These are phyloP conservation scores for Rhinopomastus cyanomelas DNA, from an alignment of 2,113 vertebrate species.

Conservation along the genomic window DNA sequence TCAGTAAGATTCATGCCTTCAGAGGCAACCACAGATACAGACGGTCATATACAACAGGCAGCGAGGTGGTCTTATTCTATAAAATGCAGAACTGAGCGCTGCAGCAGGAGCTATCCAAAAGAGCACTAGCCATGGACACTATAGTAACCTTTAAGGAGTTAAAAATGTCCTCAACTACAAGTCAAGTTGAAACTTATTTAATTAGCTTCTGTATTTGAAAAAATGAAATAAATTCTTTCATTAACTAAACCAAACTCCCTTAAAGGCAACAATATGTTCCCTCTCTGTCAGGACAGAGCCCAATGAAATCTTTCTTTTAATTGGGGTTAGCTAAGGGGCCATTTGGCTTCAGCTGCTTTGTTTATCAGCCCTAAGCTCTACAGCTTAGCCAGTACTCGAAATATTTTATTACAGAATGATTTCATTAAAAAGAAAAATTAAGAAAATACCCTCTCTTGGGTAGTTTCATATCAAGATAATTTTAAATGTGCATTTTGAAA, in stretches of 20 bases:
- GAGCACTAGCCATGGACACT: not conserved
- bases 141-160: constrained; percentile 73
- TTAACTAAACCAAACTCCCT: constrained; percentile 83
- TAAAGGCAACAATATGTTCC: constrained; percentile 86
- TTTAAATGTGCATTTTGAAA: constrained; percentile 42
- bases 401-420: constrained; percentile 73
- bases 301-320: constrained; percentile 84
- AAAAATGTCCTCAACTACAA: constrained; percentile 70
- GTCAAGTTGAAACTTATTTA: constrained; percentile 79
- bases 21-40: not conserved
- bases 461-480: constrained; percentile 9
- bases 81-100: too few relatives aligned
- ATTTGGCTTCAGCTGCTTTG: constrained; percentile 80
- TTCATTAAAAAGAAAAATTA: constrained; percentile 55
- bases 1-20: not conserved
- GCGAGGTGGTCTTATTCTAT: too few relatives aligned
- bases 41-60: not conserved
- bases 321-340: constrained; percentile 82
- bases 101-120: not conserved
- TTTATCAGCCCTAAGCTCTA: constrained; percentile 80
- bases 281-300: constrained; percentile 80
- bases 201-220: constrained; percentile 75
- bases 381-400: constrained; percentile 76
- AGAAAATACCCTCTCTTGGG: constrained; percentile 11
- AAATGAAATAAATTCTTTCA: constrained; percentile 79